Base-by-base conservation (phyloP, 2,113 vertebrate species). In the Macquaria ambigua region DNA sequence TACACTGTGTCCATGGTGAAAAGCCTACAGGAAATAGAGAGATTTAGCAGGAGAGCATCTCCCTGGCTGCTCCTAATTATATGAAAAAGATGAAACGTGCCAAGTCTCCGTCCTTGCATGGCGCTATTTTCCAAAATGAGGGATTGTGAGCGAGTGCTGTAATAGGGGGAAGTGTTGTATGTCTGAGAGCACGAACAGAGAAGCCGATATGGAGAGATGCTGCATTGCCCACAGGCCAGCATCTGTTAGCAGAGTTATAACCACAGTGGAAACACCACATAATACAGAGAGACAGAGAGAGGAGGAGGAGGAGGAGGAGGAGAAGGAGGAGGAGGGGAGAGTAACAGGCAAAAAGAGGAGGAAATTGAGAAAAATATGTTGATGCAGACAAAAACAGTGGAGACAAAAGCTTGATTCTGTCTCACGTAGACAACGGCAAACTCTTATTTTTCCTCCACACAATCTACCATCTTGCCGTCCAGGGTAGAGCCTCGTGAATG, bases 161-260 rank as follows among this genome's bases (percentile, higher is more conserved):
- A 18, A 78, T 11, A 1, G 64, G 28, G 23, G 37, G 21, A 15
- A n/a, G 55, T 53, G 79, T 84, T 28, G 78, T 50, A 10, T 1
- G 46, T 77, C 70, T 62, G 84, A 82, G 52, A 7, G 52, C 34
- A 25, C 6, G 9, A 64, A 41, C 67, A 52, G 78, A 77, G 81
- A 82, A 23, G 80, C 10, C 53, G 34, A 81, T 63, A 64, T 20
- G 25, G n/a, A 58, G 82, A 25, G 83, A 79, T 79, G 85, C 76
- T 77, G 81, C 81, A 50, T 48, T 66, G 90, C 87, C 90, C 87
- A 87, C 53, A 83, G 85, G 84, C 82, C 77, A 66, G 77, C 62
- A 39, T 78, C 84, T 86, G 87, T 76, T 86, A 79, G 71, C 80
- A 50, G 83, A 73, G 87, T 82, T 81, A 74, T 81, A 83, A 78